phyloP scores from a whole-genome alignment of 2,113 vertebrate genomes.

The Larimichthys polyactis region DNA sequence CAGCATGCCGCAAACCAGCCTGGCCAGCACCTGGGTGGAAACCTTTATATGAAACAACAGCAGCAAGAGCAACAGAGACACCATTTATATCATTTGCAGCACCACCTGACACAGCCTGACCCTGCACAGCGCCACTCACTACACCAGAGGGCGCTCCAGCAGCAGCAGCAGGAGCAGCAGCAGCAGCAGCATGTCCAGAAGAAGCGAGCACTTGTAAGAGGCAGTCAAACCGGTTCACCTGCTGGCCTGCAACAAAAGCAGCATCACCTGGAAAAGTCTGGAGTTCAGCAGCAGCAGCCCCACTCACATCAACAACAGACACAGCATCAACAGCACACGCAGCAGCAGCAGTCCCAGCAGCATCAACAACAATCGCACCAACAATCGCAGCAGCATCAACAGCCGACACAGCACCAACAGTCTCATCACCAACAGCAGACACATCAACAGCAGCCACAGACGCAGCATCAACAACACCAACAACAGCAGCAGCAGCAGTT shows the following conservation, averaged over 20 bases:
- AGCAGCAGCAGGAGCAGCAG: conserved; percentile 92
- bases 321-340: conserved; percentile 83
- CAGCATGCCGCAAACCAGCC: conserved; percentile 87
- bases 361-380: conserved; percentile 75
- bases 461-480: conserved; percentile 81
- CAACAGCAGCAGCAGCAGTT: conserved; percentile 72
- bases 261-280: conserved; percentile 85
- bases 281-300: conserved; percentile 83
- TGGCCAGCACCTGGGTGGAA: conserved; percentile 88
- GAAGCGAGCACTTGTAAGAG: conserved; percentile 90
- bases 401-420: conserved; percentile 84
- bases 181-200: conserved; percentile 93
- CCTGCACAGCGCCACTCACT: conserved; percentile 85
- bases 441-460: conserved; percentile 73
- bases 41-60: conserved; percentile 90
- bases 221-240: conserved; percentile 86
- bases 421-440: conserved; percentile 90
- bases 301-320: conserved; percentile 72
- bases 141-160: conserved; percentile 92
- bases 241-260: conserved; percentile 92
- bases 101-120: conserved; percentile 91
- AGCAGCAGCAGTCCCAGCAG: conserved; percentile 74
- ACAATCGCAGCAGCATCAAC: conserved; percentile 75
- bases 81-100: conserved; percentile 94
- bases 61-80: conserved; percentile 87